These are phyloP conservation scores for Andricus grossulariae DNA, from an alignment of 1,140 invertebrate species.

Conservation along the genomic window DNA sequence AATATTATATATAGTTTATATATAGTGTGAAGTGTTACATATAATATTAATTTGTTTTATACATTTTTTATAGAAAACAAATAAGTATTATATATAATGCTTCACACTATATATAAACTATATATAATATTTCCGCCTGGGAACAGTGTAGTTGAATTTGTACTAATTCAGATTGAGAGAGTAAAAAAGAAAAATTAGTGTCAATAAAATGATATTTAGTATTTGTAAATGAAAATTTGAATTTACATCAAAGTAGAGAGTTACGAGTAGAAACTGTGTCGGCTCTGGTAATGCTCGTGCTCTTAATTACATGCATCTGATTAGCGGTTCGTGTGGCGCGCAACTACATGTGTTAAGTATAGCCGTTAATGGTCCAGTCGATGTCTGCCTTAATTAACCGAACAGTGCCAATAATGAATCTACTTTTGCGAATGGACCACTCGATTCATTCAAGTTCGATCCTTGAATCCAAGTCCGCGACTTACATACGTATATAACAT, in stretches of 20 bases:
- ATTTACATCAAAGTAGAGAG: neutral
- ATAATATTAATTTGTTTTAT: too few relatives aligned
- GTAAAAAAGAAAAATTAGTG: too few relatives aligned
- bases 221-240: neutral
- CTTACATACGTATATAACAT: neutral
- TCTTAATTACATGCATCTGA: slow-evolving; percentile 49
- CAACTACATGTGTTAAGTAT: slow-evolving; percentile 45
- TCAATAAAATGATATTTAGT: too few relatives aligned
- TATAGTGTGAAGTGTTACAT: too few relatives aligned
- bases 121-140: too few relatives aligned
- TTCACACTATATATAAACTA: too few relatives aligned
- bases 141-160: too few relatives aligned
- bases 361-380: slow-evolving; percentile 43
- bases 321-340: slow-evolving; percentile 37
- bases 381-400: slow-evolving; percentile 49
- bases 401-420: slow-evolving; percentile 40
- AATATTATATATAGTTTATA: too few relatives aligned
- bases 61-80: too few relatives aligned
- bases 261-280: neutral
- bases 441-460: neutral
- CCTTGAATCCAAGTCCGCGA: neutral
- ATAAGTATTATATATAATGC: too few relatives aligned
- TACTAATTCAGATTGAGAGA: too few relatives aligned
- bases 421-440: slow-evolving; percentile 33
- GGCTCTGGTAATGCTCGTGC: slow-evolving; percentile 41